These are phyloP conservation scores for Empidonax alnorum DNA, from an alignment of 2,113 vertebrate species.

Conservation along the genomic window DNA sequence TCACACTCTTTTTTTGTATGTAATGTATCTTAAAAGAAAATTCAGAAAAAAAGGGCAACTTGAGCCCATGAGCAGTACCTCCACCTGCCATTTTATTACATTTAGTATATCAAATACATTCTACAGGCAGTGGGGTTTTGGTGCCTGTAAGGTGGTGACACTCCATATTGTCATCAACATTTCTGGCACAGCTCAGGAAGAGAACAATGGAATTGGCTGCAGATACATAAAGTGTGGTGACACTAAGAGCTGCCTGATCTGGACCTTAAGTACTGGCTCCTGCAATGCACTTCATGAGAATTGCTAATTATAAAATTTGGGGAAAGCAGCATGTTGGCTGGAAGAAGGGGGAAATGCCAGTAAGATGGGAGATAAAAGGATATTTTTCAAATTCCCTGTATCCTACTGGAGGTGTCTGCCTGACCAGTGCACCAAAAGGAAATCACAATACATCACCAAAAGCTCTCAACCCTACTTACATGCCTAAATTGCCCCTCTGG, in stretches of 20 bases:
- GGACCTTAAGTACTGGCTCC: not conserved
- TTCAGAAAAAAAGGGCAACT: not conserved
- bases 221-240: not conserved
- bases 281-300: not conserved
- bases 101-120: not conserved
- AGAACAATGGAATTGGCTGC: not conserved
- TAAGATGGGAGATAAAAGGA: not conserved
- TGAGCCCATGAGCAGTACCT: not conserved
- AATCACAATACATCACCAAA: accelerated
- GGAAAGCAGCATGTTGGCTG: not conserved
- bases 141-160: not conserved
- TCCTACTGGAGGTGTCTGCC: not conserved
- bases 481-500: not conserved
- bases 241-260: not conserved
- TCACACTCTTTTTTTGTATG: not conserved
- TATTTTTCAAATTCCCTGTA: not conserved
- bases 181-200: not conserved
- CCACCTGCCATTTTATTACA: not conserved
- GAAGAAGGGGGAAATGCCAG: not conserved
- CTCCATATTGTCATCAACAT: not conserved
- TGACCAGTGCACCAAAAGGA: not conserved
- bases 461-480: not conserved
- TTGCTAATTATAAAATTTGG: not conserved
- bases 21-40: not conserved
- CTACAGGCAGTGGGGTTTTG: not conserved